Conservation (phyloP, 2,888 invertebrate genomes). For the Apodemia hepburni region DNA sequence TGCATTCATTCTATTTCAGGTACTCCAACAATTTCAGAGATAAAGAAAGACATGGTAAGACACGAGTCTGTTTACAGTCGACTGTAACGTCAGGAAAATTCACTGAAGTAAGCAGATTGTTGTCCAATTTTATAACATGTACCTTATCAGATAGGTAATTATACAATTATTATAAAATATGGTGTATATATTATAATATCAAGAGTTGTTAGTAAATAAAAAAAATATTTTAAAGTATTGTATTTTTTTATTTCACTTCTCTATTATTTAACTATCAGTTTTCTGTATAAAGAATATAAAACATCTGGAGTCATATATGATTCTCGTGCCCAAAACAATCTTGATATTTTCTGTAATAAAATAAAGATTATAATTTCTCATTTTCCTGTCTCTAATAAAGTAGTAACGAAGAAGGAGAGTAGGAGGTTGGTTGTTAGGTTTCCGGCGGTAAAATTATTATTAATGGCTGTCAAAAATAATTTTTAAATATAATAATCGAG, state of each 20-base stretch:
- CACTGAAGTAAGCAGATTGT: not conserved
- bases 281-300: conserved; percentile 61
- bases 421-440: no score
- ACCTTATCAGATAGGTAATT: no score
- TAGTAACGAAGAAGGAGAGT: no score
- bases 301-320: conserved; percentile 58
- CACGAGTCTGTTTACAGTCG: conserved; percentile 82
- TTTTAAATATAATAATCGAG: no score
- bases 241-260: conserved; percentile 6
- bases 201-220: not conserved
- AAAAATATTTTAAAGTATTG: not conserved
- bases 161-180: not conserved
- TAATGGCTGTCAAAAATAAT: no score
- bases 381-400: no score
- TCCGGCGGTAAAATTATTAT: no score
- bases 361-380: conserved; percentile 4
- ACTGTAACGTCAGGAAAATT: conserved; percentile 36
- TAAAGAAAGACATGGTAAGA: conserved; percentile 83
- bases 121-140: not conserved
- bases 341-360: conserved; percentile 67
- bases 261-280: conserved; percentile 56
- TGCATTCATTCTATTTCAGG: conserved; percentile 63
- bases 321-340: conserved; percentile 58
- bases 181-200: no score
- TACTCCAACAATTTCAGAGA: conserved; percentile 81